These are phyloP conservation scores for Rhodinocichla rosea DNA, from an alignment of 2,113 vertebrate species.

Conservation along the genomic window DNA sequence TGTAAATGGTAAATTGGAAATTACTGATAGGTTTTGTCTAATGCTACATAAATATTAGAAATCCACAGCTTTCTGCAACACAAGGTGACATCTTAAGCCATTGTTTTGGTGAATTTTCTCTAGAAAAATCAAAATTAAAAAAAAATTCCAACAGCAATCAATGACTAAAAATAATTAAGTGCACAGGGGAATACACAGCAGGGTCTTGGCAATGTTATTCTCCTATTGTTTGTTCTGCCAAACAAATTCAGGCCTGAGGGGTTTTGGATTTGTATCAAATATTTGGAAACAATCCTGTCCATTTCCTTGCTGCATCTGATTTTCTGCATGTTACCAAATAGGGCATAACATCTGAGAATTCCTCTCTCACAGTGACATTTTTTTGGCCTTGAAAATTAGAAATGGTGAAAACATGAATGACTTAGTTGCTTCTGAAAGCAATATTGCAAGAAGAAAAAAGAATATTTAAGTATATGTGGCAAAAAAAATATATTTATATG, in stretches of 20 bases:
- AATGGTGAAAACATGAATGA: background rate
- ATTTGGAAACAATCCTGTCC: constrained; percentile 31
- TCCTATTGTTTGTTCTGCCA: constrained; percentile 32
- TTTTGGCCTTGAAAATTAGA: constrained; percentile 7
- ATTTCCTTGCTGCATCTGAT: constrained; percentile 21
- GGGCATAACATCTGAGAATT: constrained; percentile 38
- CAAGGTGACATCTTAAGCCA: background rate
- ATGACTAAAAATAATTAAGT: constrained; percentile 28
- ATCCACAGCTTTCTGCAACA: background rate
- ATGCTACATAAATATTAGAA: background rate
- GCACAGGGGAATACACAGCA: background rate
- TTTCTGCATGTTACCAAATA: constrained; percentile 25
- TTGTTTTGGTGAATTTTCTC: background rate
- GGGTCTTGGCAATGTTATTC: background rate
- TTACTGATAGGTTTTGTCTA: background rate
- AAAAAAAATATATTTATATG: background rate
- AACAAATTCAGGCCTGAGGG: constrained; percentile 30
- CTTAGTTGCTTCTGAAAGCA: constrained; percentile 12
- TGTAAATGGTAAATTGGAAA: background rate
- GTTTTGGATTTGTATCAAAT: constrained; percentile 40
- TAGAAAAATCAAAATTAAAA: background rate
- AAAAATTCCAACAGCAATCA: background rate
- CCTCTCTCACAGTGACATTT: background rate
- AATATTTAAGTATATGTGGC: background rate
- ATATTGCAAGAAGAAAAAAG: background rate